These are phyloP conservation scores for Melikaiella ostensackeni DNA, from an alignment of 2,888 invertebrate genomes.

Conservation along the genomic window DNA sequence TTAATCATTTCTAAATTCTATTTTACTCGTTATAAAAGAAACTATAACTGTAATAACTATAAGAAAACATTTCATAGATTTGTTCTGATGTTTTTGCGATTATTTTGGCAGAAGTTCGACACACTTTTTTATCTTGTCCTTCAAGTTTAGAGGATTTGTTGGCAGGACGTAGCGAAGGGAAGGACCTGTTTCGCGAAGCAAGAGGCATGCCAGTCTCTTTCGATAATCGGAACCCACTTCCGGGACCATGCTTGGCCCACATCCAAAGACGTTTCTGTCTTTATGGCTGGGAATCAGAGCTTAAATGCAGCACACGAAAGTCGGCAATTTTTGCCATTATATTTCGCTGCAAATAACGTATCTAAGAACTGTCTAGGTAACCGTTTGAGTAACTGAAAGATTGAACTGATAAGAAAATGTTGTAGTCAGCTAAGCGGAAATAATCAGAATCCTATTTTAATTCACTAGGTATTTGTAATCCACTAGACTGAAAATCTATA, in stretches of 20 bases:
- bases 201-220: constrained; percentile 44
- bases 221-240: constrained; percentile 56
- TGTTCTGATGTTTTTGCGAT: not conserved
- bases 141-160: not conserved
- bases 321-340: not conserved
- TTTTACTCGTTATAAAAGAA: not conserved
- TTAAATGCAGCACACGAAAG: constrained; percentile 36
- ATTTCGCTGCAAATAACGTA: not conserved
- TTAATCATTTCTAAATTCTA: too few relatives aligned
- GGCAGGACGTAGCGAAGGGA: not conserved
- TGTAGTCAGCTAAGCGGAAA: not conserved
- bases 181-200: constrained; percentile 19
- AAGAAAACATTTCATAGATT: not conserved
- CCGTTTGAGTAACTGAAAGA: not conserved
- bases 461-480: not conserved
- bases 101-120: not conserved
- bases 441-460: not conserved
- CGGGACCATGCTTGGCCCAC: constrained; percentile 53
- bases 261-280: constrained; percentile 50
- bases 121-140: not conserved
- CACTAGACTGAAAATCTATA: too few relatives aligned
- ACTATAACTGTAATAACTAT: too few relatives aligned
- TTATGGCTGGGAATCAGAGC: constrained; percentile 47
- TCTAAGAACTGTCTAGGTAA: not conserved
- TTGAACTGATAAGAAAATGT: not conserved